Percentiles rank a stretch among this genome's conserved stretches.
These are phyloP conservation scores for Centropristis striata DNA, from an alignment of 2,113 vertebrate species.

Conservation along the genomic window DNA sequence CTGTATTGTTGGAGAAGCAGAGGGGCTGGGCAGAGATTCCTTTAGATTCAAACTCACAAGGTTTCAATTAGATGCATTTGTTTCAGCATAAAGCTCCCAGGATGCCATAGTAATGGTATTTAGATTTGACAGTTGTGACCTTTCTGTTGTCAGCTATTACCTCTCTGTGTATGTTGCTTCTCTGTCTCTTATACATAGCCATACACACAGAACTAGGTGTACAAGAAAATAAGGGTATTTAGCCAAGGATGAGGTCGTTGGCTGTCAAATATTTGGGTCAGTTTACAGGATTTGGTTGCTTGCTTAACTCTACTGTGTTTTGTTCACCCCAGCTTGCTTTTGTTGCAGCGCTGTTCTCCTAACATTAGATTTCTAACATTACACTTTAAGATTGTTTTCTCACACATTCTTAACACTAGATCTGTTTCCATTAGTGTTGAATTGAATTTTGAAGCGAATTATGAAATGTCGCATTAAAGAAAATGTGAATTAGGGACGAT, in stretches of 20 bases:
- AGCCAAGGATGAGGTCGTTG: background rate
- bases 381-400: too few relatives aligned
- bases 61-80: constrained; percentile 3
- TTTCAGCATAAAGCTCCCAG: background rate
- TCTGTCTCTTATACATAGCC: background rate
- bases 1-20: constrained; percentile 12
- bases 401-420: too few relatives aligned
- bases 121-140: background rate
- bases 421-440: too few relatives aligned
- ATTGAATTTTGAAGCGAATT: too few relatives aligned
- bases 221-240: background rate
- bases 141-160: background rate
- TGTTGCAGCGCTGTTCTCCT: background rate
- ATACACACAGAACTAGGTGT: background rate
- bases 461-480: too few relatives aligned
- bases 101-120: constrained; percentile 14
- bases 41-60: background rate
- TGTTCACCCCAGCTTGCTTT: background rate
- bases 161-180: background rate
- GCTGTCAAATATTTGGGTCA: background rate
- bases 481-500: too few relatives aligned
- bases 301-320: background rate
- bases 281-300: constrained; percentile 19
- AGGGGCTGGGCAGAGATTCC: background rate
- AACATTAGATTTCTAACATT: too few relatives aligned